These are phyloP conservation scores for Riparia riparia DNA, from an alignment of 2,113 vertebrate species.

Conservation along the genomic window DNA sequence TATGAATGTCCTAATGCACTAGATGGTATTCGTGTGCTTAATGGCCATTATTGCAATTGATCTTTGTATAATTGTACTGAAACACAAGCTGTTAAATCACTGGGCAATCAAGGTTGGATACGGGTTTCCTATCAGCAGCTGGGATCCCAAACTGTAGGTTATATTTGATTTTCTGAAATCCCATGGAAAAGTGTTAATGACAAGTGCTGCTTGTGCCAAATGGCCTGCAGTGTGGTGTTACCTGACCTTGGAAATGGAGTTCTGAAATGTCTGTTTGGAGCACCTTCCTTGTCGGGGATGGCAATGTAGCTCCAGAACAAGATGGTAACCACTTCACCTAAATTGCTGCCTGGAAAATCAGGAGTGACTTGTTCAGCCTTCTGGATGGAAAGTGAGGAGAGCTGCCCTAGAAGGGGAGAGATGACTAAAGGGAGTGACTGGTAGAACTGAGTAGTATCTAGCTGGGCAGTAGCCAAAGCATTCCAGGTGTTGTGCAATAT, in stretches of 20 bases:
- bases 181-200: neutral
- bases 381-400: neutral
- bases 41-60: neutral
- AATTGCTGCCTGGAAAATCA: constrained; percentile 38
- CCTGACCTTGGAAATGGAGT: neutral
- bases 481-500: neutral
- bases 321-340: neutral
- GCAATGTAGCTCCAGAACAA: neutral
- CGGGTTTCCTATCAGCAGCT: neutral
- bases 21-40: neutral
- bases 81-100: neutral
- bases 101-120: neutral
- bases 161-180: neutral
- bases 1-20: neutral
- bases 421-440: neutral
- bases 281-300: neutral
- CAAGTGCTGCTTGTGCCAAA: neutral
- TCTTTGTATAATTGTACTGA: neutral
- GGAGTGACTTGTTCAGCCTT: neutral
- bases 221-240: neutral
- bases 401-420: neutral
- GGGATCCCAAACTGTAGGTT: neutral
- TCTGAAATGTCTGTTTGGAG: neutral
- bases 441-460: neutral
- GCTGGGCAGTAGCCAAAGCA: neutral